Percentiles rank a stretch among this genome's conserved stretches.
Evolutionary conservation across 2,113 vertebrate genomes (phyloP).

Genomic region (Merops nubicus): DNA sequence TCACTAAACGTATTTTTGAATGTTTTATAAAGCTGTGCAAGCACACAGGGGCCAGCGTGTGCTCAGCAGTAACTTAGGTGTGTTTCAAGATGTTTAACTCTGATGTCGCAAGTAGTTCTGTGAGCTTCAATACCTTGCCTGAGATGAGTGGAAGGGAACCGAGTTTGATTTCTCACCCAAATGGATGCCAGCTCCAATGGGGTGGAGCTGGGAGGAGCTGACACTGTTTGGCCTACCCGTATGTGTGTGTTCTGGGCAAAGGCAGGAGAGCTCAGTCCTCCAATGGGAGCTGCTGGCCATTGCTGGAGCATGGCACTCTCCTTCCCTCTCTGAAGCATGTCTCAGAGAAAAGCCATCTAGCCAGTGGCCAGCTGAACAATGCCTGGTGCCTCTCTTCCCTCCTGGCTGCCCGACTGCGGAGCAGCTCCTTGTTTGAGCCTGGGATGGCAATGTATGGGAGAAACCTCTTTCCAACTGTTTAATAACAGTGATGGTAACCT

Average conservation of each 20-base stretch:
- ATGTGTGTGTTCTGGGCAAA: rapidly evolving
- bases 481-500: conserved; percentile 72
- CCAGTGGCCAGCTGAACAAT: background rate
- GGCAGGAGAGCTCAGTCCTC: background rate
- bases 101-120: background rate
- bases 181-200: background rate
- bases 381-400: background rate
- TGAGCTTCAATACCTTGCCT: background rate
- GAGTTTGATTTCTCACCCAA: background rate
- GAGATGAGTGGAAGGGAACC: background rate
- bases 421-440: background rate
- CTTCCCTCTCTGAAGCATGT: background rate
- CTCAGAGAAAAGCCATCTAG: background rate
- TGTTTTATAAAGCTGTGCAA: background rate
- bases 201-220: background rate
- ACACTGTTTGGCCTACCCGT: background rate
- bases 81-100: background rate
- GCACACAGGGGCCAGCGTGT: background rate
- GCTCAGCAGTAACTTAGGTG: background rate
- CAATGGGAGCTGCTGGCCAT: background rate
- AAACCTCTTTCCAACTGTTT: conserved; percentile 59
- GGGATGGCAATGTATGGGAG: background rate
- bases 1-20: background rate
- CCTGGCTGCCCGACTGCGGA: background rate
- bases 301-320: background rate